These are phyloP conservation scores for Argopecten irradians DNA, from an alignment of 1,140 invertebrate genomes.

Conservation along the genomic window DNA sequence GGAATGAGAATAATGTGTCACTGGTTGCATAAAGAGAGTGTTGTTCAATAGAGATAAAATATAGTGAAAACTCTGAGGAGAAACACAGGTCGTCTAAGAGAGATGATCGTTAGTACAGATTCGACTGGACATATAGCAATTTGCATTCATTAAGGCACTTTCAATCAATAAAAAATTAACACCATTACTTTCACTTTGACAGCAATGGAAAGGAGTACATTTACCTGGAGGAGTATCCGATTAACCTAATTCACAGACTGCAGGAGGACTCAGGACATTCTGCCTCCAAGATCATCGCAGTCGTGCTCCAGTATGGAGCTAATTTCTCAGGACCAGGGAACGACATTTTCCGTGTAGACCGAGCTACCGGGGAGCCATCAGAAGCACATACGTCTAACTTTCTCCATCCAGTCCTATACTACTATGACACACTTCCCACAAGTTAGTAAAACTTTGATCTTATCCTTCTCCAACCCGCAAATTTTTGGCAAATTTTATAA, in stretches of 20 bases:
- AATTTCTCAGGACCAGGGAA: slow-evolving; percentile 79
- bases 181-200: slow-evolving; percentile 45
- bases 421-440: slow-evolving; percentile 75
- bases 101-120: no score
- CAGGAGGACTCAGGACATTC: slow-evolving; percentile 69
- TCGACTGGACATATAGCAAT: no score
- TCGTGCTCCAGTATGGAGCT: slow-evolving; percentile 77
- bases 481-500: neutral
- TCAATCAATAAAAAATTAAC: no score
- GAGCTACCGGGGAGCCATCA: slow-evolving; percentile 76
- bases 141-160: no score
- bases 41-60: no score
- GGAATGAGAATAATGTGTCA: no score
- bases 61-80: no score
- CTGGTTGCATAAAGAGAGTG: no score
- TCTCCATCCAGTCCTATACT: slow-evolving; percentile 78
- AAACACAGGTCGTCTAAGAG: no score
- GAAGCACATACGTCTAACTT: slow-evolving; percentile 79
- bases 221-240: slow-evolving; percentile 77
- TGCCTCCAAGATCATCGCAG: slow-evolving; percentile 69
- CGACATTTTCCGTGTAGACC: slow-evolving; percentile 77
- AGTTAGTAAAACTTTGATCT: slow-evolving; percentile 61
- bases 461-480: neutral
- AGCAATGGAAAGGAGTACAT: slow-evolving; percentile 65
- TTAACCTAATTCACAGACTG: slow-evolving; percentile 74